phyloP scores from a whole-genome alignment of 2,113 vertebrate genomes.

The Centropus bengalensis region DNA sequence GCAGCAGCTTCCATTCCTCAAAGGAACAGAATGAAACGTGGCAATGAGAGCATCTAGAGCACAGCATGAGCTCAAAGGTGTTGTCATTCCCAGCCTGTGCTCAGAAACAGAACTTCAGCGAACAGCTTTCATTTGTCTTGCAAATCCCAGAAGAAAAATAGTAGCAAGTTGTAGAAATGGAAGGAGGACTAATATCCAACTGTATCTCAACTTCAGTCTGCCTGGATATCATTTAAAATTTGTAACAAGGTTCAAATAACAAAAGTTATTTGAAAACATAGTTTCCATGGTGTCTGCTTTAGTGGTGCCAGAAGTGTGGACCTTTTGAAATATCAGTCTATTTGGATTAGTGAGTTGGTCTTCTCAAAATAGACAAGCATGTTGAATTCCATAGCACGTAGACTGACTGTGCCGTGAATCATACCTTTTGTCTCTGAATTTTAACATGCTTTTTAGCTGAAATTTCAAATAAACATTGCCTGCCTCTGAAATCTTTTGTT shows the following conservation, averaged over 20 bases:
- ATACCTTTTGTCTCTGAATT: slow-evolving; percentile 10
- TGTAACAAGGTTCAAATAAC: not conserved
- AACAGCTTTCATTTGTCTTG: not conserved
- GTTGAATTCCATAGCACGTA: not conserved
- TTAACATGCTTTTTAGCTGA: slow-evolving; percentile 14
- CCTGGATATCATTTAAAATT: not conserved
- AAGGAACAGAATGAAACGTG: not conserved
- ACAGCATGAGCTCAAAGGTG: slow-evolving; percentile 11
- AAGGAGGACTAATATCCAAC: not conserved
- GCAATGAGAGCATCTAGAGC: not conserved
- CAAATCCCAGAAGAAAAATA: not conserved
- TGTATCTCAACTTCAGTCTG: not conserved
- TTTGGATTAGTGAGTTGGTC: not conserved
- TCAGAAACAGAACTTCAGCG: not conserved
- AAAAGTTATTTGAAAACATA: not conserved
- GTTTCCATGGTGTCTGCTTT: not conserved
- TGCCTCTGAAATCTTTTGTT: not conserved
- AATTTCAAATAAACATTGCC: not conserved
- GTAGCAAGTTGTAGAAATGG: not conserved
- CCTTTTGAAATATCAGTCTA: not conserved
- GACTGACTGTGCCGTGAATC: not conserved
- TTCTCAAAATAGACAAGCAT: slow-evolving; percentile 11
- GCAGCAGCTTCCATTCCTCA: slow-evolving; percentile 30
- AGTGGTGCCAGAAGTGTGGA: not conserved
- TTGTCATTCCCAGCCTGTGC: slow-evolving; percentile 39